These are phyloP conservation scores for Tipula lateralis DNA, from an alignment of 2,888 invertebrate species.

Conservation along the genomic window DNA sequence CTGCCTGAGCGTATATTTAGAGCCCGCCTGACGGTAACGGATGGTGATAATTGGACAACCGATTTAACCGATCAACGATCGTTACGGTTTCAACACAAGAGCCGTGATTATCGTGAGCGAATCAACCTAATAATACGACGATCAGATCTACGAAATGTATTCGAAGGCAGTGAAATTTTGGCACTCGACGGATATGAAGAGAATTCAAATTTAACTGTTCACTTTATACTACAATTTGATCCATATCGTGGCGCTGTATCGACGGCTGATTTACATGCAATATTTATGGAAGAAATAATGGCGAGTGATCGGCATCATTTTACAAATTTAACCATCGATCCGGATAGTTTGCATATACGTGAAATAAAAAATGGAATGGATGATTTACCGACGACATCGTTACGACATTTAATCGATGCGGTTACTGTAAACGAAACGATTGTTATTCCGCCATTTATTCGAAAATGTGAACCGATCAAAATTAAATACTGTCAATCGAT, in stretches of 20 bases:
- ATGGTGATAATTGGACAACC: conserved; percentile 64
- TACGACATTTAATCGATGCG: conserved; percentile 43
- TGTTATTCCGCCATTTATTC: conserved; percentile 51
- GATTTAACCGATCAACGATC: conserved; percentile 64
- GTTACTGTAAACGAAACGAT: conserved; percentile 46
- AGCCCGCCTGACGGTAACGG: conserved; percentile 69
- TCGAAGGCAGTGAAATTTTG: conserved; percentile 72
- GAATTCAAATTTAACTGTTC: conserved; percentile 67
- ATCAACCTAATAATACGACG: conserved; percentile 69
- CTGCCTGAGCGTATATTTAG: conserved; percentile 76
- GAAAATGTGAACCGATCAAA: conserved; percentile 64
- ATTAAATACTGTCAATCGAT: conserved; percentile 66
- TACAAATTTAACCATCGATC: conserved; percentile 60
- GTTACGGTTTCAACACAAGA: conserved; percentile 65
- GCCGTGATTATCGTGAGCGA: conserved; percentile 69
- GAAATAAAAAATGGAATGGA: conserved; percentile 47
- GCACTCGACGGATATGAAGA: conserved; percentile 74
- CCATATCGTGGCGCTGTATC: conserved; percentile 65
- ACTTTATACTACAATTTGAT: conserved; percentile 82
- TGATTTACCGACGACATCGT: conserved; percentile 45
- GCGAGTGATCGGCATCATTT: conserved; percentile 56
- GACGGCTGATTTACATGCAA: conserved; percentile 60
- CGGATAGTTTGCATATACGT: conserved; percentile 61
- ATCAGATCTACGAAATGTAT: conserved; percentile 70
- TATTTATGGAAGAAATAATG: conserved; percentile 63